Percentiles rank a stretch among this genome's conserved stretches.
Conservation (phyloP, 1,140 invertebrate genomes). For the Drosophila virilis region DNA sequence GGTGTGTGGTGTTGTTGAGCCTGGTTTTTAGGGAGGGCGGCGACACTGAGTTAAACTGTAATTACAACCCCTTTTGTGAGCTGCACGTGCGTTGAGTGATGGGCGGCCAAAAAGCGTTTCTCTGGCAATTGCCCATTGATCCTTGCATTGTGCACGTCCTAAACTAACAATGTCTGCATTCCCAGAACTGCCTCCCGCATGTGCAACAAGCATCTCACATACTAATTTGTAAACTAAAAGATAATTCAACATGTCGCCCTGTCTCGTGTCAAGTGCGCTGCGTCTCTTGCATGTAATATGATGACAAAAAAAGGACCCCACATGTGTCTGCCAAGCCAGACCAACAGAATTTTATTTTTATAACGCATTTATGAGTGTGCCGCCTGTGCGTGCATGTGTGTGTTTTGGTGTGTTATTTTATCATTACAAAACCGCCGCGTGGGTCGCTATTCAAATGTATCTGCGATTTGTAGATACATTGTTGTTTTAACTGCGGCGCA, state of each 20-base stretch:
- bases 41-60: slow-evolving; percentile 65
- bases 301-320: slow-evolving; percentile 70
- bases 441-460: slow-evolving; percentile 48
- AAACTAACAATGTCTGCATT: slow-evolving; percentile 66
- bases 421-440: slow-evolving; percentile 67
- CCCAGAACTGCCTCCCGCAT: slow-evolving; percentile 65
- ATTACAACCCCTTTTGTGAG: slow-evolving; percentile 75
- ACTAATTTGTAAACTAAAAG: slow-evolving; percentile 80
- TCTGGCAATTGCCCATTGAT: slow-evolving; percentile 45
- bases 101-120: slow-evolving; percentile 32
- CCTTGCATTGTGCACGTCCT: slow-evolving; percentile 42
- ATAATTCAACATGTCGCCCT: slow-evolving; percentile 56
- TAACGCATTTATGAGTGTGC: slow-evolving; percentile 20
- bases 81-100: slow-evolving; percentile 72
- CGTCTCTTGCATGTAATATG: slow-evolving; percentile 54
- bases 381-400: neutral
- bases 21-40: slow-evolving; percentile 56
- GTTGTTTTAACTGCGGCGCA: slow-evolving; percentile 45
- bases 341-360: slow-evolving; percentile 4
- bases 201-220: slow-evolving; percentile 54
- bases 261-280: slow-evolving; percentile 71
- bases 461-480: slow-evolving; percentile 10
- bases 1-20: slow-evolving; percentile 14
- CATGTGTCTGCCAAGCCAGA: slow-evolving; percentile 46
- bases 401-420: slow-evolving; percentile 66